A percentile compares a stretch with the other conserved stretches of the same genome.
Conservation (phyloP, 2,113 vertebrate species). For the Corythoichthys haematopterus region DNA sequence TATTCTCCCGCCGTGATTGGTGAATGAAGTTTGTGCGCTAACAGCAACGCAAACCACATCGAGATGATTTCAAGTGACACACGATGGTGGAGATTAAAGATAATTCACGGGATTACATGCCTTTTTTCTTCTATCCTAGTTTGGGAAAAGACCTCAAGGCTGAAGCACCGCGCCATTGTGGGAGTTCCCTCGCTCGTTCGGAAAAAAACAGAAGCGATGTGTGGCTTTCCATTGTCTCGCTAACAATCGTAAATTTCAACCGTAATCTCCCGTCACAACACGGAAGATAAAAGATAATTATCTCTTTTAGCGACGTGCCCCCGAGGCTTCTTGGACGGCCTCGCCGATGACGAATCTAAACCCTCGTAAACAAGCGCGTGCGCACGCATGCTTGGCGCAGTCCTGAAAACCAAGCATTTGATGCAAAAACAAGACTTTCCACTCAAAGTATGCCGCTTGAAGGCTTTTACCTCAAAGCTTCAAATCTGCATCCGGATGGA, state of each 20-base stretch:
- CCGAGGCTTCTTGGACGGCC: slow-evolving; percentile 66
- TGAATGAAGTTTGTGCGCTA: neutral
- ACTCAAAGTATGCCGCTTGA: neutral
- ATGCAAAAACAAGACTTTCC: neutral
- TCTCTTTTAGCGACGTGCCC: slow-evolving; percentile 70
- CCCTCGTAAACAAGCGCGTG: slow-evolving; percentile 26
- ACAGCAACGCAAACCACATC: neutral
- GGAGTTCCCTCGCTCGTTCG: slow-evolving; percentile 61
- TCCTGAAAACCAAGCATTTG: slow-evolving; percentile 44
- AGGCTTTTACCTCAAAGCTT: neutral
- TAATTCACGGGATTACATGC: slow-evolving; percentile 39
- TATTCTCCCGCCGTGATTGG: neutral
- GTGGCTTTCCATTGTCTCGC: slow-evolving; percentile 67
- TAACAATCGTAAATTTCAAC: slow-evolving; percentile 78
- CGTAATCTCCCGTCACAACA: slow-evolving; percentile 79
- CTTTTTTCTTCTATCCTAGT: slow-evolving; percentile 33
- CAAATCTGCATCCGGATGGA: neutral
- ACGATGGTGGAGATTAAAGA: slow-evolving; percentile 1
- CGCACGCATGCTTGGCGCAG: neutral
- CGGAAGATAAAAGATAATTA: slow-evolving; percentile 77
- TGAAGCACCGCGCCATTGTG: slow-evolving; percentile 51
- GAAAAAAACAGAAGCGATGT: slow-evolving; percentile 53
- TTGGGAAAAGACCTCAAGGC: slow-evolving; percentile 49
- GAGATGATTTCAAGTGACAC: neutral
- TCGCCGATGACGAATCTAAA: slow-evolving; percentile 63